Base-by-base conservation (phyloP, 2,113 vertebrate genomes). In the Oryzias curvinotus region DNA sequence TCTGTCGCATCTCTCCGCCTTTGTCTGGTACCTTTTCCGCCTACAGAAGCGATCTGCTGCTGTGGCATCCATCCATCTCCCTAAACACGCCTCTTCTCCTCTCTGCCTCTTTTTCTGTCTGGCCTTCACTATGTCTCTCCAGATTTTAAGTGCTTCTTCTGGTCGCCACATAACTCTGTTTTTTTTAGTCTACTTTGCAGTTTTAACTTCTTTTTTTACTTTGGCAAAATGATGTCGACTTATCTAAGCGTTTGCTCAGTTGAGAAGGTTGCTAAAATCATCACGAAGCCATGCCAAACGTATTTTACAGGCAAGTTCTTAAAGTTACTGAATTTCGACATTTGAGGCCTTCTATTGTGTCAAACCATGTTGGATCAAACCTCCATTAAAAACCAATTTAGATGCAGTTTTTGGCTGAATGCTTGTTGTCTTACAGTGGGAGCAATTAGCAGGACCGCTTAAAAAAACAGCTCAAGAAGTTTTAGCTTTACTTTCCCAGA, bases 111-210 rank as follows among this genome's bases (percentile, higher is more conserved):
- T 71, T 62, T 58, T 71, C 69, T 77, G 62, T 63, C 73, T 61
- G 49, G 80, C 77, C 79, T 71, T 85, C 59, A 72, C 67, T 69
- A 64, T 81, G 65, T 82, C 66, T 77, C 72, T 75, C 65, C 63
- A 64, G 57, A 82, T 78, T 81, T 83, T 85, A 86, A 90, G 85
- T 88, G 85, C 85, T 87, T 78, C 84, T 84, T 85, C 80, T 80
- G 80, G 73, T 86, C 65, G 85, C 78, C 74, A 69, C 83, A 79
- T 70, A 79, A 72, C 72, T 82, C 73, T 4, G 55, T 28, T 76
- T 81, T 56, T 75, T 55, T 61, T 81, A 76, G 52, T 66, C 64
- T 57, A 52, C 64, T 65, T 77, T 71, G 73, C 80, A 64, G 85
- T 73, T 47, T 77, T 68, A 65, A 77, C 42, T 50, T 84, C 69